Percentiles rank a stretch among this genome's conserved stretches.
These are phyloP conservation scores for Pangasianodon gigas DNA, from an alignment of 2,113 vertebrate genomes.

Conservation along the genomic window DNA sequence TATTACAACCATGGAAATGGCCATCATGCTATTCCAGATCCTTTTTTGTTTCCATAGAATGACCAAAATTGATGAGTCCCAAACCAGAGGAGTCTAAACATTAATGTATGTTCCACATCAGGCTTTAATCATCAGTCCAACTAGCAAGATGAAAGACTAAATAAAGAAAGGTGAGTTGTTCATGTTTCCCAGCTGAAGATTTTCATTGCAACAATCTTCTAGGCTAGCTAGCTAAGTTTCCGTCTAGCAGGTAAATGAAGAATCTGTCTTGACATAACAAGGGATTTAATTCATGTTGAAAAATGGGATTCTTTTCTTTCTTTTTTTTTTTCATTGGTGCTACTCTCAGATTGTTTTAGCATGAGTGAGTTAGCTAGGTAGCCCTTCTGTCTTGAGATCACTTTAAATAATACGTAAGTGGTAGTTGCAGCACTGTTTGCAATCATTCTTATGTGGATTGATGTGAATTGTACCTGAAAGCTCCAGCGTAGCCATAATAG, in stretches of 20 bases:
- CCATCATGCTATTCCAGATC: not conserved
- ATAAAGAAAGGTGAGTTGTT: not conserved
- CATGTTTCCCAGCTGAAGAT: not conserved
- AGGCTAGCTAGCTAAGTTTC: not conserved
- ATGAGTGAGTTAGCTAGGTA: not conserved
- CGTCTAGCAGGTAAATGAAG: not conserved
- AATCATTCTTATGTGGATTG: not conserved
- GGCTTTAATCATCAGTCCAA: not conserved
- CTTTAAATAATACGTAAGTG: not conserved
- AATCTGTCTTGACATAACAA: not conserved
- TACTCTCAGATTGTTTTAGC: not conserved
- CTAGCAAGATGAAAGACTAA: not conserved
- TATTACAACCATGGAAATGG: not conserved
- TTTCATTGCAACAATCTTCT: not conserved
- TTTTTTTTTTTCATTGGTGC: not conserved
- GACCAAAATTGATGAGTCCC: not conserved
- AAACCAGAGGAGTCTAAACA: not conserved
- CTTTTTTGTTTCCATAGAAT: not conserved
- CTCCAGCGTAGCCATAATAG: constrained; percentile 83
- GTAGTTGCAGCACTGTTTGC: not conserved
- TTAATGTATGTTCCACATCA: not conserved
- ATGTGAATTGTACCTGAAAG: constrained; percentile 73
- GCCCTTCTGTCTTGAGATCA: not conserved
- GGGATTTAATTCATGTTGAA: not conserved
- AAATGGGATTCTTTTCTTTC: not conserved